Conservation (phyloP, 1,140 invertebrate genomes). For the Drosophila triauraria region DNA sequence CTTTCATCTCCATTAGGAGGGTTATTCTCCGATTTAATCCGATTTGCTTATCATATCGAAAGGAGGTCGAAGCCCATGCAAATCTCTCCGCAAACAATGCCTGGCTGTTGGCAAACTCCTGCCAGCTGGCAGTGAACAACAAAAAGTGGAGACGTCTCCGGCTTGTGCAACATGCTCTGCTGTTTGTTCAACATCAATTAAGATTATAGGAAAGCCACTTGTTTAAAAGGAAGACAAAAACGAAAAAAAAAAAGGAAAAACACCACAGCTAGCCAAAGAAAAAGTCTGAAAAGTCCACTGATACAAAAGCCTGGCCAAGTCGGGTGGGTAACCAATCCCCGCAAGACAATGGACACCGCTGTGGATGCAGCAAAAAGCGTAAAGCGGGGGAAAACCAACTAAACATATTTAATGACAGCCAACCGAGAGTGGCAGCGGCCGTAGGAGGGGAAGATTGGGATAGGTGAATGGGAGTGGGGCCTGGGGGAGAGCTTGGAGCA, state of each 20-base stretch:
- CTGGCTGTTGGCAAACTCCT: constrained; percentile 17
- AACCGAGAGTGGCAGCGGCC: constrained; percentile 3
- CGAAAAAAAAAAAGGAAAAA: background rate
- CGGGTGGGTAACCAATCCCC: constrained; percentile 47
- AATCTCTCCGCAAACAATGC: constrained; percentile 43
- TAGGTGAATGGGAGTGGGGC: constrained; percentile 4
- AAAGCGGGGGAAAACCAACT: constrained; percentile 41
- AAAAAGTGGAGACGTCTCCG: constrained; percentile 46
- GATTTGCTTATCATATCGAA: constrained; percentile 33
- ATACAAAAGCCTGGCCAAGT: constrained; percentile 46
- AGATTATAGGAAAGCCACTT: constrained; percentile 55
- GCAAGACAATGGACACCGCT: constrained; percentile 46
- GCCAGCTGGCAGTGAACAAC: constrained; percentile 7
- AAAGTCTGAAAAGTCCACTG: constrained; percentile 50
- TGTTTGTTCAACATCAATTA: constrained; percentile 64
- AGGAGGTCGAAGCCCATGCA: constrained; percentile 17
- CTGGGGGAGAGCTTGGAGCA: constrained; percentile 14
- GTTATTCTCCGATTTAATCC: constrained; percentile 14
- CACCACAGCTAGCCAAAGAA: constrained; percentile 27
- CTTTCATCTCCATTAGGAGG: constrained; percentile 13
- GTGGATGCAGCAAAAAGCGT: constrained; percentile 43
- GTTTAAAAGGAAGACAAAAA: constrained; percentile 12
- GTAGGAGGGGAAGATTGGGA: constrained; percentile 1
- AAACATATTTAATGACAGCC: constrained; percentile 63
- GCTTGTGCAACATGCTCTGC: constrained; percentile 34